These are phyloP conservation scores for Lepidurus apus DNA, from an alignment of 1,140 invertebrate genomes.

Conservation along the genomic window DNA sequence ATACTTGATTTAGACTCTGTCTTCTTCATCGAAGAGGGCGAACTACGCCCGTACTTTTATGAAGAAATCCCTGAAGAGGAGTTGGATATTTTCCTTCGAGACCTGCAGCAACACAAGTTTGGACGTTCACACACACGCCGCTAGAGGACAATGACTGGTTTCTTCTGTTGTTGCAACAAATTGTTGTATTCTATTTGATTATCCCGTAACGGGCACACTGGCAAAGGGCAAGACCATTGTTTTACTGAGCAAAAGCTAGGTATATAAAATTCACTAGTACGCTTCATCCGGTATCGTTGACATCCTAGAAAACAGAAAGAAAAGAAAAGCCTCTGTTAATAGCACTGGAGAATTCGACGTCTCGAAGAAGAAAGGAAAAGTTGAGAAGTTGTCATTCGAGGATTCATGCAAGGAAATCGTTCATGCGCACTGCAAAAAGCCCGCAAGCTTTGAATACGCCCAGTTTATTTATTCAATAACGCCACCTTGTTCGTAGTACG, in stretches of 20 bases:
- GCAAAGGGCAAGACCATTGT: neutral
- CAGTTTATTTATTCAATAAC: neutral
- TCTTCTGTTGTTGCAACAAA: neutral
- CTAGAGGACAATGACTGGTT: neutral
- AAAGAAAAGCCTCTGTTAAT: neutral
- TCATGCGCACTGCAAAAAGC: neutral
- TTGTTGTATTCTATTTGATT: neutral
- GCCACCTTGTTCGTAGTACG: neutral
- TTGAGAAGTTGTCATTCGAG: neutral
- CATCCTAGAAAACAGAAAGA: slow-evolving; percentile 1
- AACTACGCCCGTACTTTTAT: neutral
- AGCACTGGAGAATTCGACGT: neutral
- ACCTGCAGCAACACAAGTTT: neutral
- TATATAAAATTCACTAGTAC: neutral
- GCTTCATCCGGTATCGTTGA: neutral
- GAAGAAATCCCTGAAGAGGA: neutral
- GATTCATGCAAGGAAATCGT: neutral
- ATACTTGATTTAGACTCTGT: neutral
- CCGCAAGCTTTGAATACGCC: neutral
- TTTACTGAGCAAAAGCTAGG: neutral
- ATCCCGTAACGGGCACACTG: neutral
- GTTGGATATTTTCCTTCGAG: neutral
- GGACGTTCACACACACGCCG: neutral
- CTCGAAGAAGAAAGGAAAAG: too few relatives aligned
- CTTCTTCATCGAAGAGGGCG: neutral